Base-by-base conservation (phyloP, 2,113 vertebrate genomes). In the Xiphophorus maculatus region DNA sequence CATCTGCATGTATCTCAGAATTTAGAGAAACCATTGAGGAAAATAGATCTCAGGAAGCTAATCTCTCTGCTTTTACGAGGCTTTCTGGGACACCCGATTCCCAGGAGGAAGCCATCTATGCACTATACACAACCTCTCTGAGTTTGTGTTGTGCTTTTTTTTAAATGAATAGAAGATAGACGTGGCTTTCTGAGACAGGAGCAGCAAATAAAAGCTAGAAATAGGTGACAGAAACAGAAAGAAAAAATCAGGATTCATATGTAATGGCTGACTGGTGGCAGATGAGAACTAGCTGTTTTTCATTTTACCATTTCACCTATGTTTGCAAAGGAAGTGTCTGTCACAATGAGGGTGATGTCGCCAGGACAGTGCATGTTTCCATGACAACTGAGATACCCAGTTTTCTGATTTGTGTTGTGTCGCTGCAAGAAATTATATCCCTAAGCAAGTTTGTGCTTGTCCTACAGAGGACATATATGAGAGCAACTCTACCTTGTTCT, bases 51-150 rank as follows among this genome's bases (percentile, higher is more conserved):
- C 70, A 48, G 73, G 82, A 77, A 87, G 77, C 71, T 90, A 83
- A 90, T 88, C 76, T 86, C 71, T 60, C 73, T 76, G 64, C 74
- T 83, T 87, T 89, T 82, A 68, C 73, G 66, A 87, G 63, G 82
- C 80, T 90, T 90, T 91, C 79, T 92, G 89, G 90, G 86, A 88
- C 89, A 85, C 63, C 63, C 73, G 80, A 78, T 83, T 79, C 89
- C 86, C 87, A 76, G 80, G 87, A 88, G 92, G 73, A 80, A 87
- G 76, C 51, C 62, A 35, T 58, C 51, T 86, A 76, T 68, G 66
- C 68, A 77, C 82, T 81, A 79, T 83, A 90, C 87, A 89, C 86
- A 89, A 87, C 76, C 87, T 86, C 66, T 84, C 76, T 0, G 48
- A 89, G 73, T 89, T 83, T 78, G 77, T 28, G 66, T 85, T 73